Conservation (phyloP, 2,113 vertebrate genomes). For the Micronycteris hirsuta region DNA sequence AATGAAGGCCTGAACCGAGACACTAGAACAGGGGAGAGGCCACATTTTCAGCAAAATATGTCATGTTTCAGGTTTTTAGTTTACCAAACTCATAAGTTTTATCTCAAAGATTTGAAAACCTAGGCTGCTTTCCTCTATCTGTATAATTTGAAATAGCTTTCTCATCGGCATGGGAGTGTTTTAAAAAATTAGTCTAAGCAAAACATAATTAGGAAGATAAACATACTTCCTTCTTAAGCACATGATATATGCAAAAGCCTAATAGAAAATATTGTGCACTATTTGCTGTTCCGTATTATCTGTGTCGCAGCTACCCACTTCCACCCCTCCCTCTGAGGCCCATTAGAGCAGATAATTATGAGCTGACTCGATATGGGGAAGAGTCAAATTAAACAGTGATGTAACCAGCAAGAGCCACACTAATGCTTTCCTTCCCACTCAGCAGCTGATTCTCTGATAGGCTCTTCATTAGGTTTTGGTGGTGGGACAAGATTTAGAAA, state of each 20-base stretch:
- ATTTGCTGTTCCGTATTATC: not conserved
- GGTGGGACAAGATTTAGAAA: conserved; percentile 13
- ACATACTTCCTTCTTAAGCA: conserved; percentile 18
- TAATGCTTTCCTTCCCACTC: conserved; percentile 30
- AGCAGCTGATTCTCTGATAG: conserved; percentile 29
- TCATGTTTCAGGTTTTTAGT: not conserved
- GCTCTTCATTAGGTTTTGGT: not conserved
- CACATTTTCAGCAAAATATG: not conserved
- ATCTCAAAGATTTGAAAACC: not conserved
- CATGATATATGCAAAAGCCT: not conserved
- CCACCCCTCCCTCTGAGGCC: conserved; percentile 30
- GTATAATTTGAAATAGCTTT: not conserved
- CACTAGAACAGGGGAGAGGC: not conserved
- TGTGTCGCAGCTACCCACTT: not conserved
- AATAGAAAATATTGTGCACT: not conserved
- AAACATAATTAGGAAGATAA: conserved; percentile 53
- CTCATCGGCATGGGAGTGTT: not conserved
- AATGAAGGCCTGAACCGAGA: not conserved
- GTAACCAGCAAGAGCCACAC: not conserved
- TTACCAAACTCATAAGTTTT: not conserved
- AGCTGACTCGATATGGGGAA: conserved; percentile 5
- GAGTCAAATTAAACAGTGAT: conserved; percentile 35
- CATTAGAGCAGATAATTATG: conserved; percentile 49
- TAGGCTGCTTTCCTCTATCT: not conserved
- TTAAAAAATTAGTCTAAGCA: conserved; percentile 5